Percentiles rank a stretch among this genome's conserved stretches.
phyloP scores from a whole-genome alignment of 1,140 invertebrate genomes.

The Trichomalopsis sarcophagae region DNA sequence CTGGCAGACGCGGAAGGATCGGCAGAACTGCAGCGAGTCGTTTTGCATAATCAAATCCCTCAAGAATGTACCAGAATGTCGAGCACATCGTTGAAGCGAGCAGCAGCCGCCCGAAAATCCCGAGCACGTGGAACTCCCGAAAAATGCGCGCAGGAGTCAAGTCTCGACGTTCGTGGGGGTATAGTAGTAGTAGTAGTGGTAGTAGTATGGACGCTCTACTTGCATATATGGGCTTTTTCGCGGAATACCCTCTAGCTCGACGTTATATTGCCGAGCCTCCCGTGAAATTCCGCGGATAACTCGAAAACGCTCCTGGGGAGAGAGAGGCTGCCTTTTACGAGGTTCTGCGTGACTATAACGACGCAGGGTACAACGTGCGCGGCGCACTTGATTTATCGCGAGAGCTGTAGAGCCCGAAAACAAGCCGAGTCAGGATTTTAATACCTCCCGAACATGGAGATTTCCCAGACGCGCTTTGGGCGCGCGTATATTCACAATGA shows the following conservation, averaged over 20 bases:
- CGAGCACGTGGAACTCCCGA: slow-evolving; percentile 61
- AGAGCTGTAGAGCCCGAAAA: slow-evolving; percentile 33
- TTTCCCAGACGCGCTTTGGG: slow-evolving; percentile 23
- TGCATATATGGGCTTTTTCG: slow-evolving; percentile 39
- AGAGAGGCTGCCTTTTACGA: slow-evolving; percentile 37
- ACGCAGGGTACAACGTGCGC: not conserved
- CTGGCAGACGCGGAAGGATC: not conserved
- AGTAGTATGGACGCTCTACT: not conserved
- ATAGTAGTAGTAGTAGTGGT: too few relatives aligned
- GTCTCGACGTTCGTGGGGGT: not conserved
- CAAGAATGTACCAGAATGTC: slow-evolving; percentile 67
- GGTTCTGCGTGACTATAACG: slow-evolving; percentile 19
- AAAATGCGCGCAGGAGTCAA: slow-evolving; percentile 59
- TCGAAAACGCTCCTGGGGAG: slow-evolving; percentile 58
- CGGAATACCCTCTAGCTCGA: slow-evolving; percentile 6
- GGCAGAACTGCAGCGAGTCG: slow-evolving; percentile 5
- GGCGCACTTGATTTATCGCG: slow-evolving; percentile 50
- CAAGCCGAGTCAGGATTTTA: slow-evolving; percentile 53
- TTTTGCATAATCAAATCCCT: slow-evolving; percentile 70
- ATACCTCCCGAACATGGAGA: slow-evolving; percentile 33
- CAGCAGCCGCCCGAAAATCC: slow-evolving; percentile 51
- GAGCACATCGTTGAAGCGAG: slow-evolving; percentile 56
- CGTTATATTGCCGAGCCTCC: slow-evolving; percentile 19
- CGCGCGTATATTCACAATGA: slow-evolving; percentile 15
- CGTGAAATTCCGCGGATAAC: slow-evolving; percentile 60